Base-by-base conservation (phyloP, 2,888 invertebrate species). In the Epiblema foenella region DNA sequence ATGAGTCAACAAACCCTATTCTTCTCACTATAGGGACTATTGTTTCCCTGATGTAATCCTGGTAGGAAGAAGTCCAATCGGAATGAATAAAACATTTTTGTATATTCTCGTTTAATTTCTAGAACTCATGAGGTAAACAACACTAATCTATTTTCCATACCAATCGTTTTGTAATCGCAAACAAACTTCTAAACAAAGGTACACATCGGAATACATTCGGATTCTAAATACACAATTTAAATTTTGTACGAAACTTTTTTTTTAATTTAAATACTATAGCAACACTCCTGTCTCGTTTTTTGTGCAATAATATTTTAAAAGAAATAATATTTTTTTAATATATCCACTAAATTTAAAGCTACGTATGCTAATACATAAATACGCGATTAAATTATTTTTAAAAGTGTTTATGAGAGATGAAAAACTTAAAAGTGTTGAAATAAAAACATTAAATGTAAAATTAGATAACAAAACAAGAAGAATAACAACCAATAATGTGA, bases 51-150 rank as follows among this genome's bases (percentile, higher is more conserved):
- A 24, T n/a, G n/a, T n/a, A 24, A 4, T 24, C 24, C 24, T 42
- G 42, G 42, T 15, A 5, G 42, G 4, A 33, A 33, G 11, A 2
- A 11, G 39, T 39, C 42, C 15, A n/a, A 8, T n/a, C 46, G 12
- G 12, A 12, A 7, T n/a, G 80, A 81, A 86, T 87, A 87, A 78
- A 15, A 65, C 72, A 78, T 66, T 77, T 83, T 87, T 85, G 87
- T 85, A 91, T 90, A 90, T 87, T 91, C 86, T 89, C 83, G 85
- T 92, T 93, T 93, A 88, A 87, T 93, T 90, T 87, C 93, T 93
- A 93, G 87, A 92, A 91, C 88, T 91, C 92, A 92, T 93, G 93
- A 93, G 93, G 93, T 93, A 93, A 93, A 92, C 91, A 91, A 90
- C 83, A 84, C 93, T 92, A 91, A 85, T 86, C 90, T 92, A 90